Evolutionary conservation across 2,888 invertebrate species (phyloP), one percentile per base, ranked within the genome.

Genomic region (Drosophila quinaria): DNA sequence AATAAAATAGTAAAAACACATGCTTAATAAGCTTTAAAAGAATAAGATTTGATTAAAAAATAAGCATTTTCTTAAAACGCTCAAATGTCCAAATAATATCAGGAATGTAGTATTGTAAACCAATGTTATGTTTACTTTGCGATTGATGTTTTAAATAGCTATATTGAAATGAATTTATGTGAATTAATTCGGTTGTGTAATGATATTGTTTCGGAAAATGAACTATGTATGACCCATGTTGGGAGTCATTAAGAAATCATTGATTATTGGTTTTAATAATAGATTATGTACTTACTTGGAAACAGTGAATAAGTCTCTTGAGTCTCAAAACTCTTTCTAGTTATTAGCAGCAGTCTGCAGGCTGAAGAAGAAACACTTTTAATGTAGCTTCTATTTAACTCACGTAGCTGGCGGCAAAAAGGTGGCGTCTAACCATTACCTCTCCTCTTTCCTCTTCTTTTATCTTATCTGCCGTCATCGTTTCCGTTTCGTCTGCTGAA

Each of bases 331-430:
- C 51, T 64, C 19, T 31, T 42, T 52, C 15, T 52, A n/a, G n/a
- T n/a, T n/a, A 52, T 58, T 51, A 49, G 25, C 31, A n/a, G 37
- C 35, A 15, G 44, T 39, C 29, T 35, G 5, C 35, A 11, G 0
- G 4, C 22, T 22, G 3, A 3, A 51, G 35, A 63, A 22, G 17
- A 42, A 56, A 49, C 35, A 41, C 11, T 31, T 58, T 64, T 56
- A 62, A 54, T 74, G 69, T 22, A 55, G 29, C 60, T 63, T 64
- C 74, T 61, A 63, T 77, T 77, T 68, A 72, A 49, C 63, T 70
- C 65, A 61, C 71, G 50, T 71, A 65, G 70, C 65, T 64, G 56
- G 46, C 35, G 67, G 77, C 66, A 54, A 35, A 37, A 35, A 13
- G 33, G 17, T 46, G 22, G 49, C 35, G 8, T 51, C 37, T 33